A percentile compares a stretch with the other conserved stretches of the same genome.
These are phyloP conservation scores for Lobophora halterata DNA, from an alignment of 2,888 invertebrate species.

Conservation along the genomic window DNA sequence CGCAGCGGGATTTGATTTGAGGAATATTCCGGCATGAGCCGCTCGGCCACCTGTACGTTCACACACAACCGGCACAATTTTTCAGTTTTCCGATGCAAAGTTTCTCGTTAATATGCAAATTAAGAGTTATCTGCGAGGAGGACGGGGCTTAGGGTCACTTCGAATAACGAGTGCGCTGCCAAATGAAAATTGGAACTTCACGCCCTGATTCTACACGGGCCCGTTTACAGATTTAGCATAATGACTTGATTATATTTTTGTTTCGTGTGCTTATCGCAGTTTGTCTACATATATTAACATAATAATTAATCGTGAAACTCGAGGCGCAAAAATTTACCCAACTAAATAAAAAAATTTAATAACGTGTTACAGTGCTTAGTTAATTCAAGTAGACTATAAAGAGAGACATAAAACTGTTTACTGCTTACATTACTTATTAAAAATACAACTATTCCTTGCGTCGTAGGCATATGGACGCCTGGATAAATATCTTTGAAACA, in stretches of 20 bases:
- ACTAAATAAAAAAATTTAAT: constrained; percentile 48
- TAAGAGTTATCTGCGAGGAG: constrained; percentile 70
- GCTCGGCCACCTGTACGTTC: constrained; percentile 65
- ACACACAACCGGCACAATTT: constrained; percentile 67
- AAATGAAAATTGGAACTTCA: constrained; percentile 64
- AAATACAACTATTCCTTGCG: constrained; percentile 45
- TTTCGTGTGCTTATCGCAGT: constrained; percentile 53
- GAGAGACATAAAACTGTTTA: constrained; percentile 58
- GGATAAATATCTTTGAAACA: constrained; percentile 35
- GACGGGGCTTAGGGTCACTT: constrained; percentile 66
- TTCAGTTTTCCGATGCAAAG: constrained; percentile 72
- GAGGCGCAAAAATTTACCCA: constrained; percentile 47
- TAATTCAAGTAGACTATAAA: constrained; percentile 61
- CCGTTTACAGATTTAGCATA: constrained; percentile 69
- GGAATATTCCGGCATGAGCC: constrained; percentile 59
- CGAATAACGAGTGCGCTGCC: constrained; percentile 53
- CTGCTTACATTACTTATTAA: constrained; percentile 51
- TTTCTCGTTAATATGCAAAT: constrained; percentile 80
- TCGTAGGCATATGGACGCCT: constrained; percentile 35
- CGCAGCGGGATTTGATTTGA: constrained; percentile 52
- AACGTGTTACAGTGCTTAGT: constrained; percentile 57
- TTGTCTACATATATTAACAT: constrained; percentile 55
- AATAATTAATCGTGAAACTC: constrained; percentile 51
- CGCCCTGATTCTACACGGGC: constrained; percentile 58
- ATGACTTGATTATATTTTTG: constrained; percentile 59